phyloP scores from a whole-genome alignment of 2,113 vertebrate genomes.

The Tylochromis polylepis region DNA sequence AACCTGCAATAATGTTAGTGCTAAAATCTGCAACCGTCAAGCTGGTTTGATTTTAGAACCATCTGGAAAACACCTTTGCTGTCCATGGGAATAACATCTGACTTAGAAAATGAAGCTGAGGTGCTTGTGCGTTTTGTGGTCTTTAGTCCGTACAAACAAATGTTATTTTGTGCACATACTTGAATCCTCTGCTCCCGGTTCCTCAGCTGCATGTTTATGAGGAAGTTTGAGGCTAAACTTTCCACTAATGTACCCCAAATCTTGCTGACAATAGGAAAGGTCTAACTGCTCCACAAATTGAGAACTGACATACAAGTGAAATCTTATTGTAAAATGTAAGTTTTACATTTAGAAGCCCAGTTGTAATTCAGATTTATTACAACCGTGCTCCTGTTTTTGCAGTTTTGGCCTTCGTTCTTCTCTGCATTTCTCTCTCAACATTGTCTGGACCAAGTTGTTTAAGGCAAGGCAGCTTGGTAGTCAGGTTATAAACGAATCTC shows the following conservation, averaged over 20 bases:
- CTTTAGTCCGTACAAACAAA: slow-evolving; percentile 38
- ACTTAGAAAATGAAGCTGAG: slow-evolving; percentile 2
- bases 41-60: slow-evolving; percentile 19
- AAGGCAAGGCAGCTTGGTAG: background rate
- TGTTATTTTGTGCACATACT: background rate
- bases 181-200: background rate
- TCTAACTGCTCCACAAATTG: background rate
- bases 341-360: no score
- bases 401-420: no score
- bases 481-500: background rate
- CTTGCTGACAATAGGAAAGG: background rate
- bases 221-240: background rate
- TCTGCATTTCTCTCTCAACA: no score
- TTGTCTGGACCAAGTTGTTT: background rate
- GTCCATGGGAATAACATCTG: slow-evolving; percentile 32
- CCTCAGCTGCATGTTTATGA: background rate
- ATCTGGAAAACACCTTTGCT: slow-evolving; percentile 52
- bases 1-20: background rate
- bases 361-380: no score
- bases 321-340: no score
- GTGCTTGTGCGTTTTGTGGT: slow-evolving; percentile 18
- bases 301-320: background rate
- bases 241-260: background rate
- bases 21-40: background rate
- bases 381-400: no score